phyloP scores from a whole-genome alignment of 2,797 vertebrate species.

The Sebastes itinus region DNA sequence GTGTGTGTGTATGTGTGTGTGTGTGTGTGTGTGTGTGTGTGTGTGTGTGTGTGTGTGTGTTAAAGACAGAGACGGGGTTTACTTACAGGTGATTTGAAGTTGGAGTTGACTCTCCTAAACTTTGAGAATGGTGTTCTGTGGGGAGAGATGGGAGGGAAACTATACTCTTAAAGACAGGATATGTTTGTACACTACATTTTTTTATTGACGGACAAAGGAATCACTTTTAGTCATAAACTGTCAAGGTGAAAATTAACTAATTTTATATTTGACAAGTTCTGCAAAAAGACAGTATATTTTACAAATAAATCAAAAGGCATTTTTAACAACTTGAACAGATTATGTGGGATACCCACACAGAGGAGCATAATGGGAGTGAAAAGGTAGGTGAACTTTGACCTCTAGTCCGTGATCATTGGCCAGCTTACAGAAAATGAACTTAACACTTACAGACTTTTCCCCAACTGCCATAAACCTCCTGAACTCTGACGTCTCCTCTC shows the following conservation, averaged over 20 bases:
- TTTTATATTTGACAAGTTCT: background rate
- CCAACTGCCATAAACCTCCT: too few relatives aligned
- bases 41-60: background rate
- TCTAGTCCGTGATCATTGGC: background rate
- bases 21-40: background rate
- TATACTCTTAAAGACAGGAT: background rate
- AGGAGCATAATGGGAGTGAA: background rate
- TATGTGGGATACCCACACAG: background rate
- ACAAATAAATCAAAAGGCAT: background rate
- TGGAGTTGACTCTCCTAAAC: conserved; percentile 63
- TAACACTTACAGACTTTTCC: too few relatives aligned
- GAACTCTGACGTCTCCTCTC: too few relatives aligned
- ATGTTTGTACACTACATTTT: background rate
- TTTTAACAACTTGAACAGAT: background rate
- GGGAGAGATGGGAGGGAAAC: background rate
- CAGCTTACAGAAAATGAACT: background rate
- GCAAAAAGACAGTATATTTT: background rate
- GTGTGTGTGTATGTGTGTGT: background rate
- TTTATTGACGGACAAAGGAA: background rate
- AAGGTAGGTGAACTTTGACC: background rate
- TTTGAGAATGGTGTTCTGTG: conserved; percentile 69
- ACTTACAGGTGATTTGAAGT: conserved; percentile 78
- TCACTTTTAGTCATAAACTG: background rate
- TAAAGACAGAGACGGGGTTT: background rate
- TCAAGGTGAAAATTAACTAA: background rate